Evolutionary conservation across 2,888 invertebrate genomes (phyloP).

Genomic region (Prenolepis imparis): DNA sequence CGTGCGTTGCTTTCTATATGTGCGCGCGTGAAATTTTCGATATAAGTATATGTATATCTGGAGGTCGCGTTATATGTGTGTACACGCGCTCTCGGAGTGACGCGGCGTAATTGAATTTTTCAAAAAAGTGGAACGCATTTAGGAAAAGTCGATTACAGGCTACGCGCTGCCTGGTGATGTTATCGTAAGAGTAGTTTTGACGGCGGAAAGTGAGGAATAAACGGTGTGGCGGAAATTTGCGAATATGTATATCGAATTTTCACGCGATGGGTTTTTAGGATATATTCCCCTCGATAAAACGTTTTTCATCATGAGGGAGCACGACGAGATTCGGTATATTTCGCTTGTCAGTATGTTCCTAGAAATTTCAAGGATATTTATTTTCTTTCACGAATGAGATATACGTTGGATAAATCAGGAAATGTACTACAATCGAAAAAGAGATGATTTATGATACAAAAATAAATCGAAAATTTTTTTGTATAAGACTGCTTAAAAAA

Average conservation of each 20-base stretch:
- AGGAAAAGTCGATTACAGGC: constrained; percentile 56
- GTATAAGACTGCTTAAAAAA: background rate
- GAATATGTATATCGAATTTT: constrained; percentile 49
- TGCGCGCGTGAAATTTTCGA: constrained; percentile 10
- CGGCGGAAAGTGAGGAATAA: constrained; percentile 50
- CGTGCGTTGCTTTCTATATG: background rate
- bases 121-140: constrained; percentile 52
- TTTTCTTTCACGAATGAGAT: constrained; percentile 9
- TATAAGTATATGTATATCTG: background rate
- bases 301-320: background rate
- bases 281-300: background rate
- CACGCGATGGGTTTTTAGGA: constrained; percentile 18
- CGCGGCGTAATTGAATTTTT: constrained; percentile 55
- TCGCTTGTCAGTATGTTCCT: constrained; percentile 3
- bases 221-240: constrained; percentile 46
- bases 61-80: constrained; percentile 30
- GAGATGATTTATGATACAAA: background rate
- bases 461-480: background rate
- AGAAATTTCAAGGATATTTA: constrained; percentile 1
- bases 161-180: constrained; percentile 46
- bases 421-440: background rate
- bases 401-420: background rate
- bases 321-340: constrained; percentile 3
- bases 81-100: constrained; percentile 20
- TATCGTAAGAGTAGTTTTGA: constrained; percentile 53